Evolutionary conservation across 2,888 invertebrate genomes (phyloP).

Genomic region (Zygogramma bicolorata): DNA sequence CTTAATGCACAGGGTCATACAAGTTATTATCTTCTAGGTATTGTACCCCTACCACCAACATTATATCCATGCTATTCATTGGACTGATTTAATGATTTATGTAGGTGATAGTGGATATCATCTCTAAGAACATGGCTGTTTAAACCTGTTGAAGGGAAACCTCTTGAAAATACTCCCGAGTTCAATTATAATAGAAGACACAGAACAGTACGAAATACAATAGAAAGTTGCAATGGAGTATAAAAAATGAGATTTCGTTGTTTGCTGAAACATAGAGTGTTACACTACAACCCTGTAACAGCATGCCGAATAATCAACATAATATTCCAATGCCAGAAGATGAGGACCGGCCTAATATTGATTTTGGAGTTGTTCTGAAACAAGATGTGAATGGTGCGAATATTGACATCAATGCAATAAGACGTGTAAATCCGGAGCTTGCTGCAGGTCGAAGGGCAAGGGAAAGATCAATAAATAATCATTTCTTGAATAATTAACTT

Average conservation of each 20-base stretch:
- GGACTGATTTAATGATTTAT: constrained; percentile 6
- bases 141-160: not conserved
- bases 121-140: constrained; percentile 31
- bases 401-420: not conserved
- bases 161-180: constrained; percentile 18
- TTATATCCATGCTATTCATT: constrained; percentile 3
- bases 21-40: not conserved
- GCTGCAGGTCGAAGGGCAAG: not conserved
- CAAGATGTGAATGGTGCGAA: not conserved
- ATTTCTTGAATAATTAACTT: not conserved
- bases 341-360: not conserved
- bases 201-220: constrained; percentile 20
- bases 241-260: constrained; percentile 38
- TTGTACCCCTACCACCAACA: not conserved
- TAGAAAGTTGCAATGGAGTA: constrained; percentile 37
- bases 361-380: constrained; percentile 10
- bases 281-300: constrained; percentile 35
- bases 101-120: constrained; percentile 29
- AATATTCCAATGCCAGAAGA: constrained; percentile 15
- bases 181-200: constrained; percentile 24
- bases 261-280: constrained; percentile 28
- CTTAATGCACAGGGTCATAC: not conserved
- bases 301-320: constrained; percentile 32
- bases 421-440: not conserved
- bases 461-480: not conserved